A percentile compares a stretch with the other conserved stretches of the same genome.
Evolutionary conservation across 2,797 vertebrate genomes (phyloP).

Genomic region (Coreius guichenoti): DNA sequence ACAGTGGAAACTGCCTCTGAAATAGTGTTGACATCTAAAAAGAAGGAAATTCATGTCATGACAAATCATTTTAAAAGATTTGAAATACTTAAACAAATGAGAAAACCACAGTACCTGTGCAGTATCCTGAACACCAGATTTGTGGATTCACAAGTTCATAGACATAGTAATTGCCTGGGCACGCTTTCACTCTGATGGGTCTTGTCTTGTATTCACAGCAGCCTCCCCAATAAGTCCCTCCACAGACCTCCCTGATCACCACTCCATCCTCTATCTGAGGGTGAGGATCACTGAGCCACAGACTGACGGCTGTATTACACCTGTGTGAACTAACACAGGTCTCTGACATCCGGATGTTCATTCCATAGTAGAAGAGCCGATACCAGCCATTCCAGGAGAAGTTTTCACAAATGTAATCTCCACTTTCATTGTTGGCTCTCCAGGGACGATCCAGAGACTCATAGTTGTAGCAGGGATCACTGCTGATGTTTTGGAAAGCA

Average conservation of each 20-base stretch:
- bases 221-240: rapidly evolving
- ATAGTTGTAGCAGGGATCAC: background rate
- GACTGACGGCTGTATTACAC: rapidly evolving
- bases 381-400: conserved; percentile 43
- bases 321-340: background rate
- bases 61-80: background rate
- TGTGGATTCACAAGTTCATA: background rate
- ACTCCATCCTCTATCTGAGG: conserved; percentile 33
- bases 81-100: background rate
- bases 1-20: background rate
- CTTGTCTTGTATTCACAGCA: background rate
- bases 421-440: conserved; percentile 32
- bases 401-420: rapidly evolving
- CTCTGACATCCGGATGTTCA: conserved; percentile 32
- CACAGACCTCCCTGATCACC: conserved; percentile 8
- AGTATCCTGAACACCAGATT: background rate
- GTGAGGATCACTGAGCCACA: conserved; percentile 27
- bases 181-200: background rate
- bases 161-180: background rate
- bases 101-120: background rate
- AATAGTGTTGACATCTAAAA: background rate
- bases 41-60: background rate
- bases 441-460: conserved; percentile 29
- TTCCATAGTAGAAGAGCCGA: conserved; percentile 32
- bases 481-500: background rate